phyloP scores from a whole-genome alignment of 2,888 invertebrate genomes.

The Andrena minutula region DNA sequence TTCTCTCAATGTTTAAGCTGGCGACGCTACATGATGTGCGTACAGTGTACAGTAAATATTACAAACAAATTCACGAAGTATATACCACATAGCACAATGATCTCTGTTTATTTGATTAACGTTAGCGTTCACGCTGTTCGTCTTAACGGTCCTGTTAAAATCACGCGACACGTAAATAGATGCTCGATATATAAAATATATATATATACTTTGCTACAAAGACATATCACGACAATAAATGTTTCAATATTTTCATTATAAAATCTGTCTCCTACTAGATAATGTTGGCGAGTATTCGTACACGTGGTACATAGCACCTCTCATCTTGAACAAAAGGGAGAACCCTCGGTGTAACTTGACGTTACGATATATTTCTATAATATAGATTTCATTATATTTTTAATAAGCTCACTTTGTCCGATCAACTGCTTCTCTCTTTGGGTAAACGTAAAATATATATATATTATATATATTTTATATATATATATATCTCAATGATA shows the following conservation, averaged over 20 bases:
- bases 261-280: conserved; percentile 72
- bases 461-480: conserved; percentile 65
- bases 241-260: conserved; percentile 74
- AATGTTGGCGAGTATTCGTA: conserved; percentile 74
- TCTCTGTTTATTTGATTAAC: conserved; percentile 56
- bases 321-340: conserved; percentile 67
- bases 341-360: conserved; percentile 67
- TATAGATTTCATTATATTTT: conserved; percentile 68
- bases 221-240: conserved; percentile 74
- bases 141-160: conserved; percentile 23
- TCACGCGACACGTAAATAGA: conserved; percentile 53
- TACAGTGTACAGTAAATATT: conserved; percentile 74
- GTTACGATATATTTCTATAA: conserved; percentile 63
- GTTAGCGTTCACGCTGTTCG: conserved; percentile 32
- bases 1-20: conserved; percentile 60
- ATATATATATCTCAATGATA: conserved; percentile 69
- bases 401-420: conserved; percentile 76
- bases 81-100: conserved; percentile 73
- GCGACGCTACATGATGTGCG: conserved; percentile 75
- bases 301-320: conserved; percentile 70
- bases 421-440: conserved; percentile 79
- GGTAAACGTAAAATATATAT: conserved; percentile 83
- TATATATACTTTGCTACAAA: conserved; percentile 71
- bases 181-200: conserved; percentile 73
- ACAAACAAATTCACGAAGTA: conserved; percentile 75